These are phyloP conservation scores for Hucho hucho DNA, from an alignment of 2,113 vertebrate genomes.

Conservation along the genomic window DNA sequence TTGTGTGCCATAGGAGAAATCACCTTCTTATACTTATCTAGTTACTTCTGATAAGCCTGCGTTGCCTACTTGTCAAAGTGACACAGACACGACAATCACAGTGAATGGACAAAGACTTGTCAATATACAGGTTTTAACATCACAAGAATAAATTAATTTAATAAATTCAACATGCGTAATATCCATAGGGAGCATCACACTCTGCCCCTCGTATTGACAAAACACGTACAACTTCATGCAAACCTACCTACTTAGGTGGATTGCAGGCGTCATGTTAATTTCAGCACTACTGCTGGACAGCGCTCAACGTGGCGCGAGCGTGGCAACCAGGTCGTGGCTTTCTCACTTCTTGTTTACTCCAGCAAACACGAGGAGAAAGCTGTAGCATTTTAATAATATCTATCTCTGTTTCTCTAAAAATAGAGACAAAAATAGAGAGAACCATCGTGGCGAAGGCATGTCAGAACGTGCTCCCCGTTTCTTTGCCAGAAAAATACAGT, in stretches of 20 bases:
- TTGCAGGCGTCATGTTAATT: conserved; percentile 10
- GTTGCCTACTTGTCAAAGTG: background rate
- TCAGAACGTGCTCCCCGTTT: conserved; percentile 25
- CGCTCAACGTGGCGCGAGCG: background rate
- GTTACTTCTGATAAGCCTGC: background rate
- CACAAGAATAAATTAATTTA: background rate
- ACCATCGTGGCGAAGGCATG: conserved; percentile 16
- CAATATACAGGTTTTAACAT: background rate
- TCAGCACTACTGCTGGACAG: conserved; percentile 34
- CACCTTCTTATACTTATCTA: background rate
- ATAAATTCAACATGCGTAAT: too few species aligned
- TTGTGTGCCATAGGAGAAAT: background rate
- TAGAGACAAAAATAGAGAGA: conserved; percentile 2
- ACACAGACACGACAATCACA: background rate
- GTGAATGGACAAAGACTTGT: background rate
- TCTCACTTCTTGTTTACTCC: conserved; percentile 5
- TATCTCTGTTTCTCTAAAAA: conserved; percentile 1
- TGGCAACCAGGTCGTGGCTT: too few species aligned
- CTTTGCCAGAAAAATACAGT: conserved; percentile 46
- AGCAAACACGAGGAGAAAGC: background rate
- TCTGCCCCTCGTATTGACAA: too few species aligned
- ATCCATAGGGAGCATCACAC: too few species aligned
- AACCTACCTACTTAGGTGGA: conserved; percentile 55
- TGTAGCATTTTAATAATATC: background rate
- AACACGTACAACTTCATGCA: background rate